Evolutionary conservation across 1,140 invertebrate genomes (phyloP).

Genomic region (Zaprionus capensis): DNA sequence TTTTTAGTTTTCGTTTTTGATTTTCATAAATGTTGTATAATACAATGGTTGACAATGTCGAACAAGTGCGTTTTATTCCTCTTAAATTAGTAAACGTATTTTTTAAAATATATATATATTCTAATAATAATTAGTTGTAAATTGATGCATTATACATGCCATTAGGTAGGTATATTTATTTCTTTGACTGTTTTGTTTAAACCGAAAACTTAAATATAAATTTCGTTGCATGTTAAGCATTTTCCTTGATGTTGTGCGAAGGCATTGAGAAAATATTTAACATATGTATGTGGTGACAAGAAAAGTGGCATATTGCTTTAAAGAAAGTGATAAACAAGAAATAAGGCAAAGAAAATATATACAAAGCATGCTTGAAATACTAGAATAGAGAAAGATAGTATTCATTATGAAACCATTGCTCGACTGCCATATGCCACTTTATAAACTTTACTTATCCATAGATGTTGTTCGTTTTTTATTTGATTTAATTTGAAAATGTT

Average conservation of each 20-base stretch:
- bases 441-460: constrained; percentile 20
- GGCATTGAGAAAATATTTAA: constrained; percentile 38
- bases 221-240: constrained; percentile 33
- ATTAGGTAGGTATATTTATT: constrained; percentile 67
- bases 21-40: constrained; percentile 67
- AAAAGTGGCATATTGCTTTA: constrained; percentile 31
- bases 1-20: background rate
- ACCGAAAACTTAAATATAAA: constrained; percentile 7
- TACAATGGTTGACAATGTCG: constrained; percentile 55
- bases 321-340: background rate
- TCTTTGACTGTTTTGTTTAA: constrained; percentile 41
- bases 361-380: constrained; percentile 20
- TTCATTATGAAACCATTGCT: background rate
- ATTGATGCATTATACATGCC: constrained; percentile 58
- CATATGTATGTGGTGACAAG: constrained; percentile 10
- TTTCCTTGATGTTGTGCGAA: constrained; percentile 25
- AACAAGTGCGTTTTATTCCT: constrained; percentile 59
- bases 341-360: background rate
- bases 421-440: constrained; percentile 40
- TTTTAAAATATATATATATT: constrained; percentile 30
- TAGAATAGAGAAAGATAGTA: constrained; percentile 1
- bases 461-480: constrained; percentile 30
- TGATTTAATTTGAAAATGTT: constrained; percentile 7
- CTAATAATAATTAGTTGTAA: constrained; percentile 39
- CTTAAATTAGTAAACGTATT: constrained; percentile 53